These are phyloP conservation scores for Ornithoptera alexandrae DNA, from an alignment of 2,888 invertebrate species.

Conservation along the genomic window DNA sequence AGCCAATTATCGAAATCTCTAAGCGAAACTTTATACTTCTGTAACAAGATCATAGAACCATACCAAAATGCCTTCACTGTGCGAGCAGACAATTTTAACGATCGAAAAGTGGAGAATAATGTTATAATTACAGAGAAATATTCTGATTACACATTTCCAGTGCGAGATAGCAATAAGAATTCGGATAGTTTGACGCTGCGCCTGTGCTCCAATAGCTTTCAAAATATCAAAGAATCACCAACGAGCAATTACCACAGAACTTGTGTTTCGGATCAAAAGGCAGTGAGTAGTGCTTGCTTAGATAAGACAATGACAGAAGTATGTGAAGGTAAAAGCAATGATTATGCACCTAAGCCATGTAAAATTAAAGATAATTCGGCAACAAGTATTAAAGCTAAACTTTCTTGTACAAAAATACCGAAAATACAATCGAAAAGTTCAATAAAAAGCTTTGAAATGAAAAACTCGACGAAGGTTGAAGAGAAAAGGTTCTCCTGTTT, in stretches of 20 bases:
- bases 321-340: slow-evolving; percentile 16
- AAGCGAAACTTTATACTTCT: slow-evolving; percentile 14
- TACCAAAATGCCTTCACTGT: slow-evolving; percentile 1
- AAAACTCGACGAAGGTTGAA: background rate
- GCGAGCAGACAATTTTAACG: background rate
- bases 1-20: slow-evolving; percentile 1
- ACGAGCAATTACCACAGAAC: slow-evolving; percentile 10
- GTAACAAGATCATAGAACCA: slow-evolving; percentile 14
- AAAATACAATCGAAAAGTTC: background rate
- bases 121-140: background rate
- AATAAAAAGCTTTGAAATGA: background rate
- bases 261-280: slow-evolving; percentile 6
- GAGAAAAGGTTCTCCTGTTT: slow-evolving; percentile 6
- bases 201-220: slow-evolving; percentile 15
- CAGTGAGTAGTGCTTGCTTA: background rate
- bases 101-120: background rate
- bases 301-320: slow-evolving; percentile 18
- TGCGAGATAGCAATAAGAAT: background rate
- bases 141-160: background rate
- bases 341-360: background rate
- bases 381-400: slow-evolving; percentile 5
- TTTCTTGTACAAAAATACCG: background rate
- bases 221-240: slow-evolving; percentile 3
- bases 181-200: background rate
- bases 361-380: slow-evolving; percentile 5